These are phyloP conservation scores for Riparia riparia DNA, from an alignment of 2,113 vertebrate genomes.

Conservation along the genomic window DNA sequence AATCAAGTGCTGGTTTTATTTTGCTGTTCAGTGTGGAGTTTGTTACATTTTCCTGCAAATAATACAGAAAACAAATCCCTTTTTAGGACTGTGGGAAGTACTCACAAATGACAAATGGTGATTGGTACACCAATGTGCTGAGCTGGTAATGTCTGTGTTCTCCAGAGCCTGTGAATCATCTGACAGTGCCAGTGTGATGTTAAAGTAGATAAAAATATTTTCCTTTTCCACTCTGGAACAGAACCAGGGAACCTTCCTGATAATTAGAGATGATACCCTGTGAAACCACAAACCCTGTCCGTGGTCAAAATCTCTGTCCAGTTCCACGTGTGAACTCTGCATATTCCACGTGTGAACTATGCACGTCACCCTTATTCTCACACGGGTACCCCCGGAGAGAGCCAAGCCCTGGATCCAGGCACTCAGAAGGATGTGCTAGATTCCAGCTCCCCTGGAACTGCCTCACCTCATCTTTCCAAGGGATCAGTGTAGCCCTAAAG, in stretches of 20 bases:
- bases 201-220: slow-evolving; percentile 42
- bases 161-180: slow-evolving; percentile 62
- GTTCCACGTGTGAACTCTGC: background rate
- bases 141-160: slow-evolving; percentile 64
- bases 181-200: slow-evolving; percentile 17
- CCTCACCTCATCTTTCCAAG: background rate
- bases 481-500: background rate
- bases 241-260: background rate
- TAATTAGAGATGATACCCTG: background rate
- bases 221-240: slow-evolving; percentile 4
- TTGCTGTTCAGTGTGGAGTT: slow-evolving; percentile 21
- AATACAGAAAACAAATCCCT: slow-evolving; percentile 57
- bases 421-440: background rate
- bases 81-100: slow-evolving; percentile 61
- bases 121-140: slow-evolving; percentile 67
- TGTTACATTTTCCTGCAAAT: slow-evolving; percentile 48
- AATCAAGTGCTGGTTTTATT: slow-evolving; percentile 48
- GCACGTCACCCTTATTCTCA: background rate
- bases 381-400: background rate
- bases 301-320: background rate
- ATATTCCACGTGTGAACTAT: background rate
- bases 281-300: background rate
- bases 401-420: background rate
- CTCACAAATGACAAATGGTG: slow-evolving; percentile 70
- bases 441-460: background rate